Conservation (phyloP, 2,797 vertebrate genomes). For the Diglossa cyanea region DNA sequence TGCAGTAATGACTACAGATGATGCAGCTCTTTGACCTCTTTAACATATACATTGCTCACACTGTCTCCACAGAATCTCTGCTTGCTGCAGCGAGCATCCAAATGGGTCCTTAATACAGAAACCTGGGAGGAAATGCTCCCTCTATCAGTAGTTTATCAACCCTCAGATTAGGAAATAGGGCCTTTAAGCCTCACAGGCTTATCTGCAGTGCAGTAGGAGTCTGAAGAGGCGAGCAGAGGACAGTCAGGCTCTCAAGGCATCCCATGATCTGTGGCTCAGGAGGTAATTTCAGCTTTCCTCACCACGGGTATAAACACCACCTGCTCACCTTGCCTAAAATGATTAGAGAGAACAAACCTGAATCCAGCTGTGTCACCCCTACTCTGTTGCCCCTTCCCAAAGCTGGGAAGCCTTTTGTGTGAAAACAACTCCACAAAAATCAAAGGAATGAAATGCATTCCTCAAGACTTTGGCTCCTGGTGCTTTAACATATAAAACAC, state of each 20-base stretch:
- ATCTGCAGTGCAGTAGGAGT: conserved; percentile 39
- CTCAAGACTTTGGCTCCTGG: neutral
- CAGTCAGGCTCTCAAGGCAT: neutral
- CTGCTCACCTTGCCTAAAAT: neutral
- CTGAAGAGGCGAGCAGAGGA: neutral
- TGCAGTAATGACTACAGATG: conserved; percentile 21
- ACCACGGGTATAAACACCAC: neutral
- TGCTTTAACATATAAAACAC: neutral
- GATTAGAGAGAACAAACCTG: neutral
- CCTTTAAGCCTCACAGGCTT: neutral
- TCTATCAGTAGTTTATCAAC: conserved; percentile 16
- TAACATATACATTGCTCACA: conserved; percentile 25
- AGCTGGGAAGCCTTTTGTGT: neutral
- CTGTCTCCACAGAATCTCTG: neutral
- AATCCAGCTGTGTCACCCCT: neutral
- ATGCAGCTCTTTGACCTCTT: conserved; percentile 58
- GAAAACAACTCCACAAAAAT: neutral
- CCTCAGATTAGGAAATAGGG: neutral
- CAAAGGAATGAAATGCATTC: neutral
- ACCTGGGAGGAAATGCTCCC: conserved; percentile 10
- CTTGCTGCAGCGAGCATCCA: conserved; percentile 6
- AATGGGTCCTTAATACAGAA: conserved; percentile 28
- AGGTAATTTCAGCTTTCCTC: neutral
- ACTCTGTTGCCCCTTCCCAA: neutral
- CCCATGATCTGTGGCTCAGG: neutral